phyloP scores from a whole-genome alignment of 2,888 invertebrate species.

The Amiota mariae region DNA sequence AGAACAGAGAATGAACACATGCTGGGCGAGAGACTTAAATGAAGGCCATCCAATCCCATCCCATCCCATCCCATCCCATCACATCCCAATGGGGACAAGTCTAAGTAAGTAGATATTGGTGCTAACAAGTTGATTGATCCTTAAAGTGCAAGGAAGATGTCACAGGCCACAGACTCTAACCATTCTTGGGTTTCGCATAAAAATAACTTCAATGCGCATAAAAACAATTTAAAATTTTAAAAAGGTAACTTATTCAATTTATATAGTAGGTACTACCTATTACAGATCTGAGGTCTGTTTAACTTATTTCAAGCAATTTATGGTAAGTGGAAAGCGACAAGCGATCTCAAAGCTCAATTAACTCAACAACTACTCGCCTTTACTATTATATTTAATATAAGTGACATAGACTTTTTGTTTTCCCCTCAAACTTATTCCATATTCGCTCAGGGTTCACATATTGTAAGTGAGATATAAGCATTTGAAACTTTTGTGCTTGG shows the following conservation, averaged over 20 bases:
- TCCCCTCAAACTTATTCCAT: no score
- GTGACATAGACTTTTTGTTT: no score
- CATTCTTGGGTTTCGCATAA: slow-evolving; percentile 32
- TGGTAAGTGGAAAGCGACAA: no score
- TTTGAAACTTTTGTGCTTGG: no score
- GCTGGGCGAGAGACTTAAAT: slow-evolving; percentile 40
- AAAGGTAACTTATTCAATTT: slow-evolving; percentile 33
- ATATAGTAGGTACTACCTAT: no score
- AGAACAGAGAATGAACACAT: not conserved
- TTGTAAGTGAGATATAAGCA: no score
- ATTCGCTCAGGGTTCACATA: no score
- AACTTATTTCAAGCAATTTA: no score
- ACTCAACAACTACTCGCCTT: no score
- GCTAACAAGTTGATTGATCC: slow-evolving; percentile 67
- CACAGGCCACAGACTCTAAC: not conserved
- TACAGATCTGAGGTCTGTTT: no score
- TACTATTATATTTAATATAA: no score
- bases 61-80: slow-evolving; percentile 37
- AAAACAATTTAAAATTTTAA: slow-evolving; percentile 64
- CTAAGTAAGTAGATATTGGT: slow-evolving; percentile 31
- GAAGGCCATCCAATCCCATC: not conserved
- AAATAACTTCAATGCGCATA: slow-evolving; percentile 48
- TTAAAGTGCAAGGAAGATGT: slow-evolving; percentile 30
- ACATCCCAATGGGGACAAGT: slow-evolving; percentile 56
- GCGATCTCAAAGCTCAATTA: no score